phyloP scores from a whole-genome alignment of 2,797 vertebrate genomes.

The Potorous gilbertii region DNA sequence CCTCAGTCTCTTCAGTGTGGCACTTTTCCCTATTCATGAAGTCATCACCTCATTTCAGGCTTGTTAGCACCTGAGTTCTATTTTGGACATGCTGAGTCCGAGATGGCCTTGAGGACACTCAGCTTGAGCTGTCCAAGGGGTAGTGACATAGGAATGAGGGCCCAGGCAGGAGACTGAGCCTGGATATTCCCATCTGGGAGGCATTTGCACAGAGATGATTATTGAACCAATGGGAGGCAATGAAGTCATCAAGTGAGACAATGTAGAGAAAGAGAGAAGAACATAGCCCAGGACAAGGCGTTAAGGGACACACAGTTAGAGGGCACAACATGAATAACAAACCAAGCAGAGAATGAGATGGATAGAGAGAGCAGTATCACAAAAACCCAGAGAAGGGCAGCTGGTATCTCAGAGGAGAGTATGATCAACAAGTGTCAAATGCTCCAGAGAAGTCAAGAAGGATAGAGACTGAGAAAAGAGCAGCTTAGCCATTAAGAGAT shows the following conservation, averaged over 20 bases:
- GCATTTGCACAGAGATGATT: not conserved
- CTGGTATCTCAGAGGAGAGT: not conserved
- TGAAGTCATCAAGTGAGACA: not conserved
- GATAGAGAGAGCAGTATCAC: not conserved
- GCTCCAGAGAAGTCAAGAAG: not conserved
- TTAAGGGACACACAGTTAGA: not conserved
- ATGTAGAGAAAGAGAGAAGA: not conserved
- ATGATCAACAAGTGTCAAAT: not conserved
- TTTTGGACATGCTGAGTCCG: not conserved
- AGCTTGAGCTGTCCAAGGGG: not conserved
- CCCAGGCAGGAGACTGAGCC: not conserved
- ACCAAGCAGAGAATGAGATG: not conserved
- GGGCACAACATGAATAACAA: not conserved
- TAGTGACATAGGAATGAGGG: not conserved
- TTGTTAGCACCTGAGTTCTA: not conserved
- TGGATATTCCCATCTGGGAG: not conserved
- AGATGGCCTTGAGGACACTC: not conserved
- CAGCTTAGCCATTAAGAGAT: not conserved
- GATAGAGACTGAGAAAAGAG: not conserved
- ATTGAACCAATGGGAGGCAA: not conserved
- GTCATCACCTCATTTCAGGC: not conserved
- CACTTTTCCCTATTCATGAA: not conserved
- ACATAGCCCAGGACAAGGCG: not conserved
- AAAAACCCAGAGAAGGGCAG: not conserved
- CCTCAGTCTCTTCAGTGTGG: not conserved